phyloP scores from a whole-genome alignment of 2,888 invertebrate genomes.

The Arge pagana region DNA sequence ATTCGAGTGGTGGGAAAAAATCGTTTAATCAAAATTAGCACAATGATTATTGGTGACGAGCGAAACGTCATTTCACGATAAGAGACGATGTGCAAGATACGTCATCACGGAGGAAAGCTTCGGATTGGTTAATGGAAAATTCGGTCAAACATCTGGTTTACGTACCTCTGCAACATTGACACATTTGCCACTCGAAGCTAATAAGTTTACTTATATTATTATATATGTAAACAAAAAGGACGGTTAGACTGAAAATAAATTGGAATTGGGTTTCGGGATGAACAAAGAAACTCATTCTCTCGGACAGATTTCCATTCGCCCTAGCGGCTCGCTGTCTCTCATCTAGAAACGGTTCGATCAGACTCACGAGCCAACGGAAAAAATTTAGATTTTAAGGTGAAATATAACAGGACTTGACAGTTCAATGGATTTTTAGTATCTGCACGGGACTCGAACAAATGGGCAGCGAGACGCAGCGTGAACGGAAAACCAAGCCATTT shows the following conservation, averaged over 20 bases:
- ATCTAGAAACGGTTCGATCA: neutral
- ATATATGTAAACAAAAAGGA: slow-evolving; percentile 3
- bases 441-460: slow-evolving; percentile 30
- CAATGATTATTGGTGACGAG: no score
- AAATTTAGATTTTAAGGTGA: neutral
- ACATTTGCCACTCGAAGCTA: no score
- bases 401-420: neutral
- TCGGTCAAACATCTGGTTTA: neutral
- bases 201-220: no score
- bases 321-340: slow-evolving; percentile 13
- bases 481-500: slow-evolving; percentile 34
- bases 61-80: no score
- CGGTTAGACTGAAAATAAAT: slow-evolving; percentile 1
- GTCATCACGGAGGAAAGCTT: neutral
- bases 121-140: no score
- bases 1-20: no score
- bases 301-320: slow-evolving; percentile 34
- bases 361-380: no score
- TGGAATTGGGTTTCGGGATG: slow-evolving; percentile 7
- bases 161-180: neutral
- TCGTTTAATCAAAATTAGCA: no score
- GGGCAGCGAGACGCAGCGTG: slow-evolving; percentile 25
- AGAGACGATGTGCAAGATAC: neutral
- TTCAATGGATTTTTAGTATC: slow-evolving; percentile 12
- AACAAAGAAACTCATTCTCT: slow-evolving; percentile 26